Base-by-base conservation (phyloP, 2,113 vertebrate genomes). In the Emydura subglobosa region DNA sequence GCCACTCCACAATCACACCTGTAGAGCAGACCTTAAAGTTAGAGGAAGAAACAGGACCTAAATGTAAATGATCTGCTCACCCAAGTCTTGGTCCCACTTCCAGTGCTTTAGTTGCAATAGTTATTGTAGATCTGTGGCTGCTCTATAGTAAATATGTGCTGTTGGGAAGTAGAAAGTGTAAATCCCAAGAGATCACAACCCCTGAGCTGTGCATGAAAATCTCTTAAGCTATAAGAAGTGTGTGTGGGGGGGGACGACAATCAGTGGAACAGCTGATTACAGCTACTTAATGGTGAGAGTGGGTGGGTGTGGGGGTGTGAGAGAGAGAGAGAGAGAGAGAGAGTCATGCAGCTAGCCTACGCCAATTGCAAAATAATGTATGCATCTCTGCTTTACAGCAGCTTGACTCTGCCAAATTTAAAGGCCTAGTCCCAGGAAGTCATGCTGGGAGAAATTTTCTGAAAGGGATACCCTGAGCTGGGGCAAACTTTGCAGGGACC, bases 251-350 rank as follows among this genome's bases (percentile, higher is more conserved):
- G n/a, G 83, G 2, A 1, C 21, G 13, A 72, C 27, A 21, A 78
- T 53, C 55, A 0, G 0, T 51, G 4, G 1, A 31, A 86, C 6
- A 5, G 3, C 84, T 88, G 0, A 29, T 19, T 85, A 42, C 1
- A 79, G 4, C 12, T 1, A 5, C 16, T 74, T 86, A 95, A 13
- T 7, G 90, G 27, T 39, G 39, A 39, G 39, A 39, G 39, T 39
- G 39, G 39, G 39, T 39, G 39, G 39, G 39, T 39, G 39, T 39
- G 39, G 39, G 39, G 39, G 39, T 39, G 74, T 21, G 19, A 19
- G 76, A 92, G 6, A 51, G 6, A 55, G 34, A 19, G 76, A 92
- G 6, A 51, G 6, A 55, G 34, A 74, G 24, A 93, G 49, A 39
- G 39, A 39, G 39, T 39, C 39, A 78, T 0, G 89, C 0, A 84